Evolutionary conservation across 2,888 invertebrate species (phyloP), one percentile per base, ranked within the genome.

Genomic region (Protodeltote pygarga): DNA sequence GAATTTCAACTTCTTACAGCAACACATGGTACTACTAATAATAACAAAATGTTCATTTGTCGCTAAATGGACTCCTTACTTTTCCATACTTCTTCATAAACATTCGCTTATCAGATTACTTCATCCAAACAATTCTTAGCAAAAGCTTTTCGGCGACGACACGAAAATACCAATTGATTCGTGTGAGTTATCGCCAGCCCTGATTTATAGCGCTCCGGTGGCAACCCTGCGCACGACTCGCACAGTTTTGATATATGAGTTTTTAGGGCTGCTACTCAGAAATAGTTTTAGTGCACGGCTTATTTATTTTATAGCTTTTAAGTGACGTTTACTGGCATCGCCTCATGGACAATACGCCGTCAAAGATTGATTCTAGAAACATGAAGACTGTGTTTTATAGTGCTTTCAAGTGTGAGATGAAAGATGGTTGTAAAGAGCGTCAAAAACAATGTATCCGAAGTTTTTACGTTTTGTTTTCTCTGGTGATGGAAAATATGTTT

Each of bases 161-260:
- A 63, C 64, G 67, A 62, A 65, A 63, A 62, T 66, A 68, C 63
- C 70, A 75, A 77, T 77, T 75, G 75, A 77, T 76, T 75, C 65
- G 45, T 47, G 53, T 64, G 62, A 69, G 59, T 67, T 73, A 70
- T 71, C 57, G 77, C 66, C 68, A 75, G 49, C 71, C 71, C 71
- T 79, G 80, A 83, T 85, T 85, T 87, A 85, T 84, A 68, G 75
- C 68, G 68, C 65, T 73, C 77, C 62, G 69, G 68, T 63, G n/a
- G 48, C 79, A 75, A 71, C 72, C 70, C 69, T 69, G 72, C 55
- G 53, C 50, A 29, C 41, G 69, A 65, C 64, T 70, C 59, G 58
- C 53, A 57, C 66, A 71, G 68, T 74, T 83, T 79, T 86, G 83
- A 85, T 81, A 78, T 79, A 83, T 75, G 73, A 69, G 66, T 65